phyloP scores from a whole-genome alignment of 2,797 vertebrate species.

The Bufotes viridis region DNA sequence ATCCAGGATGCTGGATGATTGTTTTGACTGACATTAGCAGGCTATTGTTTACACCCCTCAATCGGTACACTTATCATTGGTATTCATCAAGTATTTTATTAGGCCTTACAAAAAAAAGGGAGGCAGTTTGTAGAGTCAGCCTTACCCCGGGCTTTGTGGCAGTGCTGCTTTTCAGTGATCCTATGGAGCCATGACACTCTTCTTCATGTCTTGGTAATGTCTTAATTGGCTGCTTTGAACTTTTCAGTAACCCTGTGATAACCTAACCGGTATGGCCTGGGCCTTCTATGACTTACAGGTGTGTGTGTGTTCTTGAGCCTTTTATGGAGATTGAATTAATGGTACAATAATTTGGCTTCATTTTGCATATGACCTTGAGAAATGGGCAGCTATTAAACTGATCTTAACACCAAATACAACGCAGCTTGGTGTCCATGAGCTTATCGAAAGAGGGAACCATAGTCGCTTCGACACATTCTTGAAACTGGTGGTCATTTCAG shows the following conservation, averaged over 20 bases:
- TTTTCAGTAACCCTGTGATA: not conserved
- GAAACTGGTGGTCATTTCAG: conserved; percentile 20
- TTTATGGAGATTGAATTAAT: not conserved
- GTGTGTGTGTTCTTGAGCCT: not conserved
- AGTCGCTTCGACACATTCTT: conserved; percentile 13
- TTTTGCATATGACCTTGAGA: not conserved
- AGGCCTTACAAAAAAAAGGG: not conserved
- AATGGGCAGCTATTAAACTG: conserved; percentile 37
- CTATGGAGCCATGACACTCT: not conserved
- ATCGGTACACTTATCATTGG: not conserved
- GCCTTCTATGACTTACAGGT: not conserved
- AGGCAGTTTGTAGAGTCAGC: not conserved
- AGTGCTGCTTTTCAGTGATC: not conserved
- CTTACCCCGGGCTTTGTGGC: not conserved
- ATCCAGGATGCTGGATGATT: not conserved
- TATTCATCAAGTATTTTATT: not conserved
- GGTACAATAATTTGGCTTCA: conserved; percentile 15
- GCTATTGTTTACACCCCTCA: not conserved
- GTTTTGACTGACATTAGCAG: not conserved
- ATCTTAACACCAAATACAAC: conserved; percentile 7
- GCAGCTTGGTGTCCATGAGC: not conserved
- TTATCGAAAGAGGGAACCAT: conserved; percentile 8
- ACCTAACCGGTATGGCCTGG: not conserved
- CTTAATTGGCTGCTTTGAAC: not conserved
- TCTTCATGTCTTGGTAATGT: not conserved